Evolutionary conservation across 2,113 vertebrate genomes (phyloP).

Genomic region (Haplotaxodon microlepis): DNA sequence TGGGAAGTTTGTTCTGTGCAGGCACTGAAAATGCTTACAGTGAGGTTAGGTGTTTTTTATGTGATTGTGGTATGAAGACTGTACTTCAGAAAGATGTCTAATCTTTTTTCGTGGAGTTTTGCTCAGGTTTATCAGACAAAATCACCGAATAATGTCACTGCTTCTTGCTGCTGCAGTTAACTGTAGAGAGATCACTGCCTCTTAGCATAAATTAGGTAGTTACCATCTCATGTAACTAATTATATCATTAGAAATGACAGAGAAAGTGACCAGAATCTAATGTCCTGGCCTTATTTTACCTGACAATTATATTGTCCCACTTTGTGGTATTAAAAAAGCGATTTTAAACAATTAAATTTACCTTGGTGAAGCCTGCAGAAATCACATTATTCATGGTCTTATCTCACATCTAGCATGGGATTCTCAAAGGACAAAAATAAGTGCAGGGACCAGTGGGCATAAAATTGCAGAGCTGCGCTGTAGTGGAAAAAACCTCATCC

Average conservation of each 20-base stretch:
- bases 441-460: background rate
- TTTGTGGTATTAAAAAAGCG: background rate
- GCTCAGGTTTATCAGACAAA: background rate
- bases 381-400: background rate
- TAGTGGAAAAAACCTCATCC: background rate
- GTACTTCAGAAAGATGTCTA: rapidly evolving
- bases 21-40: background rate
- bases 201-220: background rate
- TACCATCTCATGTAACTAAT: background rate
- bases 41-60: background rate
- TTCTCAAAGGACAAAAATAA: background rate
- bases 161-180: background rate
- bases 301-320: background rate
- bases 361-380: background rate
- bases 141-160: rapidly evolving
- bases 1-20: rapidly evolving
- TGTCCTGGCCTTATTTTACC: background rate
- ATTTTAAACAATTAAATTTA: background rate
- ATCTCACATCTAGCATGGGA: background rate
- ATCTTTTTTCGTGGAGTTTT: background rate
- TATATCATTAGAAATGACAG: background rate
- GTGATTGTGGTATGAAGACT: background rate
- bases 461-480: background rate
- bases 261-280: background rate
- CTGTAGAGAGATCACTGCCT: rapidly evolving